Conservation (phyloP, 2,888 invertebrate genomes). For the Agriopis aurantiaria region DNA sequence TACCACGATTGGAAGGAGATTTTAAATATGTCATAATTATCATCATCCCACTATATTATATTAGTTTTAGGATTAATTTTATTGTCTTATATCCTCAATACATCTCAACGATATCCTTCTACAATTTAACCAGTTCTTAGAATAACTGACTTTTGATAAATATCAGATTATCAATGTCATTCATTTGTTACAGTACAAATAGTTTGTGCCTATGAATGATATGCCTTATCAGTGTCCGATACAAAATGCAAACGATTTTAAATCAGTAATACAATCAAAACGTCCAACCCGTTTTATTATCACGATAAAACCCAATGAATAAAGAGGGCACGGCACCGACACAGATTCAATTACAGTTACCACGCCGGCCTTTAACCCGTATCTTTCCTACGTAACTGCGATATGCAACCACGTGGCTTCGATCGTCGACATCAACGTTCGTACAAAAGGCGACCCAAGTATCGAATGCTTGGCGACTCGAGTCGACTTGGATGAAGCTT, state of each 20-base stretch:
- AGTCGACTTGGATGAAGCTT: too few species aligned
- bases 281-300: slow-evolving; percentile 20
- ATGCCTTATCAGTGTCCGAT: neutral
- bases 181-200: too few species aligned
- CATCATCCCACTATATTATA: too few species aligned
- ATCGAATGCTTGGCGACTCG: neutral
- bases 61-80: too few species aligned
- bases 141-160: too few species aligned
- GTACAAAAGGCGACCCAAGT: neutral
- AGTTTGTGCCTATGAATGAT: neutral
- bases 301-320: slow-evolving; percentile 11
- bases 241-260: neutral
- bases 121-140: too few species aligned
- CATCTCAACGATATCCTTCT: too few species aligned
- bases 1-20: too few species aligned
- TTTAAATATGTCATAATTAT: too few species aligned
- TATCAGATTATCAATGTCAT: too few species aligned
- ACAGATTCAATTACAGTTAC: slow-evolving; percentile 7
- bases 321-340: slow-evolving; percentile 19
- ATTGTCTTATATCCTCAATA: too few species aligned
- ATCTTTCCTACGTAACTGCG: slow-evolving; percentile 44
- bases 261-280: slow-evolving; percentile 22
- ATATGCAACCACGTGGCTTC: slow-evolving; percentile 13
- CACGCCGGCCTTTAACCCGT: slow-evolving; percentile 46
- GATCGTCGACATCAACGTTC: slow-evolving; percentile 2